A percentile compares a stretch with the other conserved stretches of the same genome.
Conservation (phyloP, 2,888 invertebrate genomes). For the Eupithecia pulchellata region DNA sequence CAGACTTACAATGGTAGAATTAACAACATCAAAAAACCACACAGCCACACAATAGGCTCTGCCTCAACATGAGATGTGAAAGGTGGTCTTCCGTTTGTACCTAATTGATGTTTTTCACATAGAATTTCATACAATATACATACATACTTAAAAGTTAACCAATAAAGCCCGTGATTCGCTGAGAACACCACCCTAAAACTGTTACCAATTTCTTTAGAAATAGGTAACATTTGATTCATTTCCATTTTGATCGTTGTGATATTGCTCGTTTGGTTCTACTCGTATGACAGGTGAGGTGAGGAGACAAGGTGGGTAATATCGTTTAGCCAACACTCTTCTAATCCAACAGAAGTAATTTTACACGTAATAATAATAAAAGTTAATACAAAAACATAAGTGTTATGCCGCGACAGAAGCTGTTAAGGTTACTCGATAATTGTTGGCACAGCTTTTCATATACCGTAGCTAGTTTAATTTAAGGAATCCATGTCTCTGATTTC, state of each 20-base stretch:
- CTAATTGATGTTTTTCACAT: background rate
- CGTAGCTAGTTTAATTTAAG: slow-evolving; percentile 14
- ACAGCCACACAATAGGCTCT: no score
- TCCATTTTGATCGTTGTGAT: background rate
- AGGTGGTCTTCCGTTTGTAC: no score
- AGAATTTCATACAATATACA: background rate
- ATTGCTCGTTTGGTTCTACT: slow-evolving; percentile 7
- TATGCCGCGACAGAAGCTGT: slow-evolving; percentile 52
- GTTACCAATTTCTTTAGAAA: background rate
- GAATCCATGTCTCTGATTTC: background rate
- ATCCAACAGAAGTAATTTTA: slow-evolving; percentile 40
- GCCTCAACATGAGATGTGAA: no score
- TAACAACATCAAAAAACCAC: no score
- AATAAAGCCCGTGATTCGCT: background rate
- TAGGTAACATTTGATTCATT: no score
- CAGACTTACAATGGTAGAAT: no score
- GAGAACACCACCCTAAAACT: background rate
- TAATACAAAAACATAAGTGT: slow-evolving; percentile 60
- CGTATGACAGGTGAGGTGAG: no score
- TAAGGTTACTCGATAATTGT: slow-evolving; percentile 58
- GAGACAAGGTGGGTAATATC: slow-evolving; percentile 24
- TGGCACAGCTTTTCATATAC: slow-evolving; percentile 49
- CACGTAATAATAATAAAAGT: slow-evolving; percentile 55
- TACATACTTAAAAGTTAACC: background rate
- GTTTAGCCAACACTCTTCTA: slow-evolving; percentile 36